phyloP scores from a whole-genome alignment of 2,113 vertebrate genomes.

The Podiceps cristatus region DNA sequence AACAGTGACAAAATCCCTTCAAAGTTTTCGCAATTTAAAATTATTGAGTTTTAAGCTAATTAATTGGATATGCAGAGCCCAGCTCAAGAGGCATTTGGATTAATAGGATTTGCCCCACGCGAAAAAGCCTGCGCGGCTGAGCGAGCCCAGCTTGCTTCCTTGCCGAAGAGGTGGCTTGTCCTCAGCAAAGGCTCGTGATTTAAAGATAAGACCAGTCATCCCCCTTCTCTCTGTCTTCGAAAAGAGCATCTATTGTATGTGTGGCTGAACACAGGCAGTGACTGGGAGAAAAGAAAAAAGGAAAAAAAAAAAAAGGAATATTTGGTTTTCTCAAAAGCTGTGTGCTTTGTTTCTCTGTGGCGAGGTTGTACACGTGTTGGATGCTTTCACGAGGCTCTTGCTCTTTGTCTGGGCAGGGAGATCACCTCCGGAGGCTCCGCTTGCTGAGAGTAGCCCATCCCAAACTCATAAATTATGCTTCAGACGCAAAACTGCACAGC shows the following conservation, averaged over 20 bases:
- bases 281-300: accelerated
- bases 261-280: neutral
- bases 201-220: neutral
- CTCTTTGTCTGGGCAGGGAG: neutral
- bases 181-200: neutral
- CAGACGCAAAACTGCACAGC: neutral
- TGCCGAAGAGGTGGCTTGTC: neutral
- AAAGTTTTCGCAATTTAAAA: accelerated
- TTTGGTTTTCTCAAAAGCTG: neutral
- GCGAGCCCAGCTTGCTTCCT: neutral
- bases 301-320: neutral
- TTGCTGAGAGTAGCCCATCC: neutral
- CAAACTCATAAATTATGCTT: neutral
- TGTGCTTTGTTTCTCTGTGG: neutral
- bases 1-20: accelerated
- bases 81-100: neutral
- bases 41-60: neutral
- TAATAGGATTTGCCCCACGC: neutral
- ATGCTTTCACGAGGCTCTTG: neutral
- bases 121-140: neutral
- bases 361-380: neutral
- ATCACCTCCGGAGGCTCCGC: neutral
- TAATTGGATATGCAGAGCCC: neutral
- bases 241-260: neutral
- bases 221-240: neutral